Evolutionary conservation across 2,888 invertebrate species (phyloP).

Genomic region (Branchipolynoe longqiensis): DNA sequence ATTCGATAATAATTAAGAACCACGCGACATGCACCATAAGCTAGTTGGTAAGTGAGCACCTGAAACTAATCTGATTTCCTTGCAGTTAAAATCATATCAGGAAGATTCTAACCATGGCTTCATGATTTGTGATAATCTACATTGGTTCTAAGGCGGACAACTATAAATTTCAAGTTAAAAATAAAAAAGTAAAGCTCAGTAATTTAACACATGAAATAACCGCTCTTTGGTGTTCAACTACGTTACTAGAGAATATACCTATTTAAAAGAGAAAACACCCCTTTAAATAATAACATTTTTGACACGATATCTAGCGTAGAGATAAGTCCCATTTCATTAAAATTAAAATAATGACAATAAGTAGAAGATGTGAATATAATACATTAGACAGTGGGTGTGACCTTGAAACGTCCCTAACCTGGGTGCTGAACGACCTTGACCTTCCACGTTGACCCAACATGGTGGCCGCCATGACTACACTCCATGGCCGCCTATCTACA

Average conservation of each 20-base stretch:
- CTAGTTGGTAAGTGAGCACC: too few species aligned
- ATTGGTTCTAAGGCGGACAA: not conserved
- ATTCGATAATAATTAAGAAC: too few species aligned
- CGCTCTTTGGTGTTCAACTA: not conserved
- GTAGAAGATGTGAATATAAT: constrained; percentile 14
- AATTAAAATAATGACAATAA: not conserved
- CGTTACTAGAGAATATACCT: not conserved
- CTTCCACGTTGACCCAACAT: constrained; percentile 27
- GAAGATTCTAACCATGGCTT: not conserved
- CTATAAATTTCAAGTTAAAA: not conserved
- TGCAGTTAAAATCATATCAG: not conserved
- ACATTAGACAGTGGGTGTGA: constrained; percentile 26
- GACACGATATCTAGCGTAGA: not conserved
- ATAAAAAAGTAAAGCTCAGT: constrained; percentile 10
- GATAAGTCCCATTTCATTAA: not conserved
- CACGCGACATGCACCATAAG: too few species aligned
- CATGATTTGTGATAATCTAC: not conserved
- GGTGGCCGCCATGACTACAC: constrained; percentile 41
- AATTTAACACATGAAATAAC: not conserved
- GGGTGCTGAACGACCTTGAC: constrained; percentile 51
- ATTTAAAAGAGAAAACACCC: too few species aligned
- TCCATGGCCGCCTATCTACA: constrained; percentile 48
- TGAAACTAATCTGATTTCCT: too few species aligned
- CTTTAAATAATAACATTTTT: not conserved
- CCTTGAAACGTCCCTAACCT: constrained; percentile 20